Evolutionary conservation across 1,140 invertebrate species (phyloP).

Genomic region (Idris sp.): DNA sequence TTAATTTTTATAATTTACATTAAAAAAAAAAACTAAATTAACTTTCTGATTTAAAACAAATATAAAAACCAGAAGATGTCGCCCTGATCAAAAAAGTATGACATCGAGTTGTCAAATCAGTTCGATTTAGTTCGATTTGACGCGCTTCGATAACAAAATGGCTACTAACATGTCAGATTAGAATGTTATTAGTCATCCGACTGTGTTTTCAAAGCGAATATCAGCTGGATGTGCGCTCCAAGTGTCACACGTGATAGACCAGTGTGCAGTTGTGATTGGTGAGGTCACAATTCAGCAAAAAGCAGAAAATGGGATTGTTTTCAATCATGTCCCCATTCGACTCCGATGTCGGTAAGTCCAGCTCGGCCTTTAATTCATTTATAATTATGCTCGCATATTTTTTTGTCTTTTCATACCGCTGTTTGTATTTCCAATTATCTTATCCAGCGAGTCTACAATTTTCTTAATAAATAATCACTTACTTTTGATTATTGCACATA

Average conservation of each 20-base stretch:
- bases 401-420: conserved; percentile 20
- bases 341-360: conserved; percentile 84
- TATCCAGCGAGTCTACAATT: no score
- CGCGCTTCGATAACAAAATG: conserved; percentile 45
- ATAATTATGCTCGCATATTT: no score
- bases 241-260: not conserved
- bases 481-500: no score
- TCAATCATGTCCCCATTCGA: conserved; percentile 84
- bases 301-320: conserved; percentile 83
- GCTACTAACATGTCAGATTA: conserved; percentile 40
- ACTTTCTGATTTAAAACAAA: no score
- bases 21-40: no score
- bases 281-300: conserved; percentile 6
- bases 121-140: conserved; percentile 17
- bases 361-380: conserved; percentile 49
- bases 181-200: conserved; percentile 52
- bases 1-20: no score
- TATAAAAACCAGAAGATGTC: no score
- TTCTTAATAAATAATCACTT: no score
- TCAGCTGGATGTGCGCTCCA: conserved; percentile 13
- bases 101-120: conserved; percentile 21
- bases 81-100: not conserved
- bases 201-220: conserved; percentile 34
- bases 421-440: conserved; percentile 18
- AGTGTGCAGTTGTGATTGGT: conserved; percentile 14